phyloP scores from a whole-genome alignment of 2,797 vertebrate genomes.

The Gila robusta region DNA sequence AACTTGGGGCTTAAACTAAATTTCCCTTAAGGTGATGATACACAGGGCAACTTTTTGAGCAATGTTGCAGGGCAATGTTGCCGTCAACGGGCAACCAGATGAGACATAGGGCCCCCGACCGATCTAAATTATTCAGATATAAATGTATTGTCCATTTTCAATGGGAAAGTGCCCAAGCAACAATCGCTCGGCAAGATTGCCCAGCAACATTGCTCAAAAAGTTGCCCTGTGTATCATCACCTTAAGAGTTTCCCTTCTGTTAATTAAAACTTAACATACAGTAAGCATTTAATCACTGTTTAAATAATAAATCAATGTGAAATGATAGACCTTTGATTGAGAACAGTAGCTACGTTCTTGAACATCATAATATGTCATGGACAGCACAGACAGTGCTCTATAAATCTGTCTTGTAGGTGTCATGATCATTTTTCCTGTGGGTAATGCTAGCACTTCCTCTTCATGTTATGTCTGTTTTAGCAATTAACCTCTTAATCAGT shows the following conservation, averaged over 20 bases:
- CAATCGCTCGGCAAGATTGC: no score
- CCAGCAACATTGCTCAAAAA: no score
- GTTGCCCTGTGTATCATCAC: no score
- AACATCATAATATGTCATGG: constrained; percentile 31
- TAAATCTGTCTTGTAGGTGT: constrained; percentile 32
- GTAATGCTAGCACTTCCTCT: constrained; percentile 16
- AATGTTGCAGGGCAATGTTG: no score
- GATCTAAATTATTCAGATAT: no score
- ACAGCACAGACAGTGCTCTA: constrained; percentile 14
- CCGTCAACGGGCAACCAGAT: no score
- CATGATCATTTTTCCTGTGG: constrained; percentile 10
- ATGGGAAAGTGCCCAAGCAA: no score
- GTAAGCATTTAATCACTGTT: constrained; percentile 2
- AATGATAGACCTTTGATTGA: constrained; percentile 22
- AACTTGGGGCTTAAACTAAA: not conserved
- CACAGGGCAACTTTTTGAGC: no score
- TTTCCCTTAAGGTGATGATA: not conserved
- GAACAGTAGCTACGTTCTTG: not conserved
- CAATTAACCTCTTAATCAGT: constrained; percentile 43
- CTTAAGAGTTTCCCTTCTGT: not conserved
- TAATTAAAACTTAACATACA: not conserved
- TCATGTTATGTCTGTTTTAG: constrained; percentile 29
- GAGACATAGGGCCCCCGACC: no score
- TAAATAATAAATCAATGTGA: constrained; percentile 11
- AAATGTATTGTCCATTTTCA: no score